phyloP scores from a whole-genome alignment of 2,113 vertebrate species.

The Nyctereutes procyonoides region DNA sequence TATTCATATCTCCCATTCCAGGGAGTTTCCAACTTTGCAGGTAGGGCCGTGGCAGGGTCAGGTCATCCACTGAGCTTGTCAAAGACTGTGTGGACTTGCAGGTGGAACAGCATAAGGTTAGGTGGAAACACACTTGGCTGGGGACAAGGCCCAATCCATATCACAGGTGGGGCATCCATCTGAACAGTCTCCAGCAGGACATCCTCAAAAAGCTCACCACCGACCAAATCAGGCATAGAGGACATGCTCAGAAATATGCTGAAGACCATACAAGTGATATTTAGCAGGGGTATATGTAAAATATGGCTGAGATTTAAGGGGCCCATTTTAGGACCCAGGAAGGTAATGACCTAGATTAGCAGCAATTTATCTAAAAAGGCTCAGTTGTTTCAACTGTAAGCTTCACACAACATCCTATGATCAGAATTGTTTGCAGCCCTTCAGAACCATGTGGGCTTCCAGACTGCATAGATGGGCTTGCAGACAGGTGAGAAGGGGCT shows the following conservation, averaged over 20 bases:
- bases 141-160: accelerated
- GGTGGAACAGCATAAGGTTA: accelerated
- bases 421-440: not conserved
- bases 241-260: accelerated
- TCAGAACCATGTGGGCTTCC: accelerated
- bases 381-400: not conserved
- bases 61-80: not conserved
- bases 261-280: accelerated
- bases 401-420: not conserved
- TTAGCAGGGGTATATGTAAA: not conserved
- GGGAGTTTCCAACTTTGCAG: not conserved
- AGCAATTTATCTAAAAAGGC: not conserved
- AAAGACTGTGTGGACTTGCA: accelerated
- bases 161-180: accelerated
- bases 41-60: accelerated
- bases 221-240: accelerated
- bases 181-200: accelerated
- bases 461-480: accelerated
- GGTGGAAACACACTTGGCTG: accelerated
- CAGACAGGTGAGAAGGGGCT: not conserved
- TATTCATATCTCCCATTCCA: not conserved
- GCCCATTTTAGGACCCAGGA: not conserved
- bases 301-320: not conserved
- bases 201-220: accelerated
- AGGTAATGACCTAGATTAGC: no score